Evolutionary conservation across 2,113 vertebrate genomes (phyloP).

Genomic region (Cyanocitta stelleri): DNA sequence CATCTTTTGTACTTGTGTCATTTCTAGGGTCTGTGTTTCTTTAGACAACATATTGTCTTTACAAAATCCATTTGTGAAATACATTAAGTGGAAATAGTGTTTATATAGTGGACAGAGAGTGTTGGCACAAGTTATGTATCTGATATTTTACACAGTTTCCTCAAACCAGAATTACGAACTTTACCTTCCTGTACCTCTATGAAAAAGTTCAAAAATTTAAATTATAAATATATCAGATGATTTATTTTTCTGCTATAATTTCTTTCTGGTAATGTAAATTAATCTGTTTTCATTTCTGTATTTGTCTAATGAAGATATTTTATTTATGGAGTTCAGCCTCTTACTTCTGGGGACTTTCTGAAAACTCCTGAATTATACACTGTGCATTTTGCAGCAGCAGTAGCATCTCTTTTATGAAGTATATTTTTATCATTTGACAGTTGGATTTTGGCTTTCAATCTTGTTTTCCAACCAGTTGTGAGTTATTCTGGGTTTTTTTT

Average conservation of each 20-base stretch:
- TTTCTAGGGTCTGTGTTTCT: background rate
- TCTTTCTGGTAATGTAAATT: background rate
- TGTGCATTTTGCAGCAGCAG: background rate
- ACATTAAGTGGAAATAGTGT: background rate
- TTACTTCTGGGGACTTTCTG: background rate
- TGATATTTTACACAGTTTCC: background rate
- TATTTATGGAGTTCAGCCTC: background rate
- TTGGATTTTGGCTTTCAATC: background rate
- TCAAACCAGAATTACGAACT: background rate
- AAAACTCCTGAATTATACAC: background rate
- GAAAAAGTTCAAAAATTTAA: background rate
- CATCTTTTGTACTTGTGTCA: background rate
- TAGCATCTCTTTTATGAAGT: background rate
- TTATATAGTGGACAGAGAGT: background rate
- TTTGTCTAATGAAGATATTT: background rate
- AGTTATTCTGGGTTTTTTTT: background rate
- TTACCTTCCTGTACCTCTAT: fast-evolving
- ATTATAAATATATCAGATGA: background rate
- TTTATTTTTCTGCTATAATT: background rate
- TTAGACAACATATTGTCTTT: background rate
- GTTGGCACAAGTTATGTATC: background rate
- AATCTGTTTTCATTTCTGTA: background rate
- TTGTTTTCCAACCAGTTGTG: background rate
- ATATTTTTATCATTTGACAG: background rate
- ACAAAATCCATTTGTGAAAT: background rate